These are phyloP conservation scores for Phenganax subtilis DNA, from an alignment of 92 coral and sea anemone genomes.

Conservation along the genomic window DNA sequence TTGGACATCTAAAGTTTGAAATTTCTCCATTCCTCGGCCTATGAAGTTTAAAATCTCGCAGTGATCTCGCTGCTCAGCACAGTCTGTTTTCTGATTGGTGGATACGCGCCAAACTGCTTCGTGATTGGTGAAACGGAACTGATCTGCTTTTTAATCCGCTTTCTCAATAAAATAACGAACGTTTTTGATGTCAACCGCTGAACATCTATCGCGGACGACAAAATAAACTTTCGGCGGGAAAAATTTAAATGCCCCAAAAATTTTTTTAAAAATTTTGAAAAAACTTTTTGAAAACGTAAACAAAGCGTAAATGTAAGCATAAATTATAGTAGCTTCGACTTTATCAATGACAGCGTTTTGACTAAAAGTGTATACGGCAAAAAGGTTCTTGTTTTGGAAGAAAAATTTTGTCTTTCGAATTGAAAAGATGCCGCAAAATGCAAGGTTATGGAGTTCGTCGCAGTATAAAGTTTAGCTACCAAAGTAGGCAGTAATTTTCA, in stretches of 20 bases:
- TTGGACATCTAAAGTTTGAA: background rate
- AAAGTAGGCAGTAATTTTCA: too few relatives aligned
- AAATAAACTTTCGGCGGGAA: slow-evolving; percentile 2
- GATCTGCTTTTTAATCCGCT: background rate
- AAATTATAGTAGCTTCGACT: too few relatives aligned
- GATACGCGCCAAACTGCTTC: background rate
- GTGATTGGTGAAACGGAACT: background rate
- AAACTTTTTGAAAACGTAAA: background rate
- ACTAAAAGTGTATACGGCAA: too few relatives aligned
- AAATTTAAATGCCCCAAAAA: background rate
- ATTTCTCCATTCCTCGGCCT: background rate
- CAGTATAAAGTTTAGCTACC: too few relatives aligned
- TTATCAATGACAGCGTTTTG: too few relatives aligned
- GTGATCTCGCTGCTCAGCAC: background rate
- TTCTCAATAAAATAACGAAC: background rate
- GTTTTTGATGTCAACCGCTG: background rate
- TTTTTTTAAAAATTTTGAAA: background rate
- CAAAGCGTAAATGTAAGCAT: too few relatives aligned
- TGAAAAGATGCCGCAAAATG: too few relatives aligned
- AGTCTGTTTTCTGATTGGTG: too few relatives aligned
- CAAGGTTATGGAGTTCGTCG: too few relatives aligned
- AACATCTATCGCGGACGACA: background rate
- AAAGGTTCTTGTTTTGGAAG: too few relatives aligned
- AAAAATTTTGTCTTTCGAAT: too few relatives aligned
- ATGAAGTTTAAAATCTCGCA: background rate